Evolutionary conservation across 2,113 vertebrate species (phyloP), one percentile per base, ranked within the genome.

Genomic region (Percina caprodes): DNA sequence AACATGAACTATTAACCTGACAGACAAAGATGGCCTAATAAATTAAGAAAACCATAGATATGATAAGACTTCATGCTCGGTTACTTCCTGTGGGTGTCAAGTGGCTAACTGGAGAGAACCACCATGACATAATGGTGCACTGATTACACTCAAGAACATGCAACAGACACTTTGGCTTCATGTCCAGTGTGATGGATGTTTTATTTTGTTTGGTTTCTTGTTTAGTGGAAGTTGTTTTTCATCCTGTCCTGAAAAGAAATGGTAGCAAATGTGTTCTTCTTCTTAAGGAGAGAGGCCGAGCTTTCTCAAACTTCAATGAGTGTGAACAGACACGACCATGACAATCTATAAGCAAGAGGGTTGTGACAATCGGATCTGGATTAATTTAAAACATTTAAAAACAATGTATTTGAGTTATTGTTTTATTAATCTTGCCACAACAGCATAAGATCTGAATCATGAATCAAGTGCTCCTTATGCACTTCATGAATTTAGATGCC

Each of bases 211-310:
- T 56, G 13, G 15, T 75, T 55, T 82, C 76, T 66, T 60, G 39
- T 67, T 76, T 56, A 16, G 15, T 59, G 66, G 48, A 68, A 58
- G 61, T n/a, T 68, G 70, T 73, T 85, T 79, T 82, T 77, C 71
- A 82, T 76, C 61, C 61, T 60, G 75, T 65, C 69, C 8, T 52
- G 55, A 55, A 60, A 42, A 42, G 68, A 80, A 77, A 67, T 35
- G 55, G 30, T n/a, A 67, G 67, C 42, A 24, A 55, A 77, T 54
- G 54, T 63, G 30, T 62, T 82, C 30, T 51, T 82, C 30, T 51
- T 52, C 9, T 58, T 8, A 68, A 19, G 39, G 14, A 70, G 70
- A 80, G 13, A 74, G 39, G 13, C 52, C 6, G 9, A 1, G 18
- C 65, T 71, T 46, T 68, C 71, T 66, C 26, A 15, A 23, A 58